Conservation (phyloP, 2,888 invertebrate species). For the Ptychoptera albimana region DNA sequence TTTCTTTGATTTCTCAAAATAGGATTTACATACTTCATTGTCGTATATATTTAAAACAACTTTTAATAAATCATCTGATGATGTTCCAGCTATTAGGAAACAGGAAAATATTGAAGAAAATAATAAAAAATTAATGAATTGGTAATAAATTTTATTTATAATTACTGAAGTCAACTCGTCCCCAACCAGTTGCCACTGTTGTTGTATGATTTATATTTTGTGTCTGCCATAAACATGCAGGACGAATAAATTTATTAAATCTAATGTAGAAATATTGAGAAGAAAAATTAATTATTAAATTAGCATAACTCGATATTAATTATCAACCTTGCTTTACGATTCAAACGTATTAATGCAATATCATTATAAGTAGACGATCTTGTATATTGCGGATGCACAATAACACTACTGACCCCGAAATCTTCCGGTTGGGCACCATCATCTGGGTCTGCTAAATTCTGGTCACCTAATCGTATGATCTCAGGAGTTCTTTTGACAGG, state of each 20-base stretch:
- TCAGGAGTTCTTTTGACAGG: conserved; percentile 28
- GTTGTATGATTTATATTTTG: conserved; percentile 16
- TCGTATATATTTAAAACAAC: conserved; percentile 24
- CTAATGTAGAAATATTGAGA: neutral
- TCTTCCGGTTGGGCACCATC: conserved; percentile 27
- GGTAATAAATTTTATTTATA: neutral
- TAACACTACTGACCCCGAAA: conserved; percentile 23
- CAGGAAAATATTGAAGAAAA: too few species aligned
- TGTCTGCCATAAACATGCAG: conserved; percentile 26
- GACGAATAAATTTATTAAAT: conserved; percentile 17
- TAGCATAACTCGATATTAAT: neutral
- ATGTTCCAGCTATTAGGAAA: conserved; percentile 11
- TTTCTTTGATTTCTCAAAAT: conserved; percentile 21
- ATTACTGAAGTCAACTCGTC: conserved; percentile 13
- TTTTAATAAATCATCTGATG: conserved; percentile 26
- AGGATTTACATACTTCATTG: conserved; percentile 19
- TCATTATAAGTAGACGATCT: conserved; percentile 32
- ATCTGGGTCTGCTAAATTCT: conserved; percentile 26
- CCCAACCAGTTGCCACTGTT: conserved; percentile 27
- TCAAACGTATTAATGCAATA: conserved; percentile 33
- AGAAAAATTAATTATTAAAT: neutral
- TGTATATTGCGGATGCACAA: conserved; percentile 30
- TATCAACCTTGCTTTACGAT: neutral
- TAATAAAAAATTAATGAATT: too few species aligned
- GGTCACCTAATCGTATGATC: conserved; percentile 33